Conservation (phyloP, 1,140 invertebrate genomes). For the Leptinotarsa undecemlineata region DNA sequence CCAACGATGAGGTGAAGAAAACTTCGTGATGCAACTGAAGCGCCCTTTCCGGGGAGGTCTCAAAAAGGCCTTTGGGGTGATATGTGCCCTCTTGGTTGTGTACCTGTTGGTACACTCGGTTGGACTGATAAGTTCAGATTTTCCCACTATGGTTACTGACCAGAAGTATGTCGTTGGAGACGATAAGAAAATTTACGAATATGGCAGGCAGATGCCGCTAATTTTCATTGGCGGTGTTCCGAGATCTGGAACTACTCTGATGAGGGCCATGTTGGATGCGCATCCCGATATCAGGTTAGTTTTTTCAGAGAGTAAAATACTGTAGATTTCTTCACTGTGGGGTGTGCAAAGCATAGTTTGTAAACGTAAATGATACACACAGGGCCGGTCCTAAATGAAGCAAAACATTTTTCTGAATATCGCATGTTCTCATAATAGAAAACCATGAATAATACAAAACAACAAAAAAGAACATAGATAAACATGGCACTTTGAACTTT, state of each 20-base stretch:
- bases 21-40: constrained; percentile 31
- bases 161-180: constrained; percentile 65
- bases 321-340: too few relatives aligned
- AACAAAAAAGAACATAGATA: too few relatives aligned
- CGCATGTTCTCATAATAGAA: too few relatives aligned
- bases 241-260: constrained; percentile 93
- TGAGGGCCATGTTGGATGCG: constrained; percentile 97
- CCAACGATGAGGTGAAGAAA: not conserved
- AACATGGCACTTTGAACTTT: too few relatives aligned
- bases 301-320: not conserved
- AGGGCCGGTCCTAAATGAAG: too few relatives aligned
- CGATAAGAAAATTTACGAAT: constrained; percentile 69
- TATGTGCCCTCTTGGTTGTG: constrained; percentile 28
- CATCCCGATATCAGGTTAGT: constrained; percentile 90
- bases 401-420: too few relatives aligned
- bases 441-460: too few relatives aligned
- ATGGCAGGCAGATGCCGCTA: constrained; percentile 85
- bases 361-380: too few relatives aligned
- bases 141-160: constrained; percentile 42
- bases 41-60: constrained; percentile 35
- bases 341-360: too few relatives aligned
- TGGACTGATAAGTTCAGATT: constrained; percentile 19
- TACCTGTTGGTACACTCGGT: constrained; percentile 32
- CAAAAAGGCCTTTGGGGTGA: constrained; percentile 32
- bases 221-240: constrained; percentile 98